These are phyloP conservation scores for Macrosoma leucophasiata DNA, from an alignment of 2,888 invertebrate genomes.

Conservation along the genomic window DNA sequence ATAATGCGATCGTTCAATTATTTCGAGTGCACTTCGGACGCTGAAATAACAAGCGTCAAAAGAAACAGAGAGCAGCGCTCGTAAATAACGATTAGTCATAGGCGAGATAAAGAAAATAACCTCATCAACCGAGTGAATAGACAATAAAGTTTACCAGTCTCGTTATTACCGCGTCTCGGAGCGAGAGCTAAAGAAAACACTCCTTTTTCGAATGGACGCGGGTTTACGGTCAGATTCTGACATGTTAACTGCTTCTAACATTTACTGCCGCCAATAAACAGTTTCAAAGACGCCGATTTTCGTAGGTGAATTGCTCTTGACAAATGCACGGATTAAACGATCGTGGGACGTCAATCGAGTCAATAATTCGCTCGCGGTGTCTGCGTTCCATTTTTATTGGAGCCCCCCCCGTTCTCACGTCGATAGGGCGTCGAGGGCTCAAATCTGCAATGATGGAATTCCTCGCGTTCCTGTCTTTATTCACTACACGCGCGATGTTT, in stretches of 20 bases:
- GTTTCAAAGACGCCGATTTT: slow-evolving; percentile 62
- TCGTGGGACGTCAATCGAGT: slow-evolving; percentile 48
- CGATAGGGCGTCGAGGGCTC: slow-evolving; percentile 49
- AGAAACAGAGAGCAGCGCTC: slow-evolving; percentile 33
- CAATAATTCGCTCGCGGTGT: slow-evolving; percentile 35
- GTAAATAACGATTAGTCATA: slow-evolving; percentile 62
- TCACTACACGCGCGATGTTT: slow-evolving; percentile 67
- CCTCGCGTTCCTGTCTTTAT: slow-evolving; percentile 60
- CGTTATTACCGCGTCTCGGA: slow-evolving; percentile 52
- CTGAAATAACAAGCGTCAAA: slow-evolving; percentile 56
- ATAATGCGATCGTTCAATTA: slow-evolving; percentile 37
- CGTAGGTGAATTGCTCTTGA: slow-evolving; percentile 24
- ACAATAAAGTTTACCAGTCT: slow-evolving; percentile 57
- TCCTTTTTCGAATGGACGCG: slow-evolving; percentile 61
- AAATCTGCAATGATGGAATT: slow-evolving; percentile 70
- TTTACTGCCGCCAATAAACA: slow-evolving; percentile 65
- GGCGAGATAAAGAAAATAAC: slow-evolving; percentile 60
- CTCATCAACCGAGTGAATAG: slow-evolving; percentile 63
- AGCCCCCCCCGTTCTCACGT: slow-evolving; percentile 52
- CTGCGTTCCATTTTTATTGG: slow-evolving; percentile 50
- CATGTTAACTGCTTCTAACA: slow-evolving; percentile 66
- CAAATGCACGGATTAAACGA: slow-evolving; percentile 21
- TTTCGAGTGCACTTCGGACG: slow-evolving; percentile 32
- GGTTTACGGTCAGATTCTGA: slow-evolving; percentile 68
- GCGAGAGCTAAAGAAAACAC: slow-evolving; percentile 63